phyloP scores from a whole-genome alignment of 2,797 vertebrate species.

The Lacerta viridis region DNA sequence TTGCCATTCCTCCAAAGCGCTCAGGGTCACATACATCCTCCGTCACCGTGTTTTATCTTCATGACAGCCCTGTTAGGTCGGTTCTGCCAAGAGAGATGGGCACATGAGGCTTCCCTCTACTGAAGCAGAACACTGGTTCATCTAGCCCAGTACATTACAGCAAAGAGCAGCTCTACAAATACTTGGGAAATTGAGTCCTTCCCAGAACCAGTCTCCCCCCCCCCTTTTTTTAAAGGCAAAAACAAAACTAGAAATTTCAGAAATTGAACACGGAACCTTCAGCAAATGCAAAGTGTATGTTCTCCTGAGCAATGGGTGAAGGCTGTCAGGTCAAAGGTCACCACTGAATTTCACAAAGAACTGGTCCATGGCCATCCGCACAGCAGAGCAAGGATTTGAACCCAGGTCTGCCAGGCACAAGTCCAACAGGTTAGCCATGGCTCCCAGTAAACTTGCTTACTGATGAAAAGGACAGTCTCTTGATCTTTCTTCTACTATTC shows the following conservation, averaged over 20 bases:
- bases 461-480: neutral
- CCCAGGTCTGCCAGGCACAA: neutral
- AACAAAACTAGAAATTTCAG: neutral
- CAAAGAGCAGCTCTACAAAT: neutral
- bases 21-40: too few species aligned
- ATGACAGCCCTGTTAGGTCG: neutral
- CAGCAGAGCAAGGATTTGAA: neutral
- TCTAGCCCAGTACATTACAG: neutral
- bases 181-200: neutral
- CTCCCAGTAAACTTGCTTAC: neutral
- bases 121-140: neutral
- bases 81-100: too few species aligned
- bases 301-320: neutral
- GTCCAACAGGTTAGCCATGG: neutral
- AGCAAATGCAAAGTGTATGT: too few species aligned
- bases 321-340: neutral
- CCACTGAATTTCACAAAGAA: neutral
- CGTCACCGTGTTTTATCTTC: neutral
- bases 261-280: neutral
- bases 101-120: too few species aligned
- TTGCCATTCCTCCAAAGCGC: neutral
- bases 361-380: neutral
- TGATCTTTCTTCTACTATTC: neutral
- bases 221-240: too few species aligned
- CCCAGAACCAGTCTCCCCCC: fast-evolving